Base-by-base conservation (phyloP, 2,797 vertebrate genomes). In the Tauraco hartlaubi region DNA sequence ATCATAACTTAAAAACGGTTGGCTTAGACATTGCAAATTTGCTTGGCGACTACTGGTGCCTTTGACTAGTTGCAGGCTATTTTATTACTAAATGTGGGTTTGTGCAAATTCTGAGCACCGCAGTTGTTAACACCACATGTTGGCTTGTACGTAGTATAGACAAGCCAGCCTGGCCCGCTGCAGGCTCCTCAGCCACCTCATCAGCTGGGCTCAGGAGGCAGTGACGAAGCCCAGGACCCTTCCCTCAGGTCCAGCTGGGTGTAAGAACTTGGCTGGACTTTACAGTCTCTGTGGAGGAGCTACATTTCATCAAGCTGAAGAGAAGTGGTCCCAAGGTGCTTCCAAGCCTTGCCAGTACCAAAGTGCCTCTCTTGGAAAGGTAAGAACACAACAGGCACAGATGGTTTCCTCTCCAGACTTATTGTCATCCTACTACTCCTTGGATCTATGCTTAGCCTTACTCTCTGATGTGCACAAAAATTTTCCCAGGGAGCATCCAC, bases 41-140 rank as follows among this genome's bases (percentile, higher is more conserved):
- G 85, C 83, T 94, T 97, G 96, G 97, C 92, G 90, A 96, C 80
- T 80, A 64, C 39, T 78, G 64, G 93, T 91, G 82, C 85, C 78
- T 95, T 87, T 93, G 91, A 95, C 90, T 94, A 95, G 92, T 92
- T 92, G 71, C 80, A 96, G 80, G 79, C 72, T 95, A 94, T 96
- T 97, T 94, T 88, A 87, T 95, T 96, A 84, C 58, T 68, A 48
- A 87, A 66, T 37, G 56, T 85, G 85, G 91, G 88, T 94, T 95
- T 93, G 72, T 86, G 56, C 48, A 90, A 79, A 69, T 73, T 91
- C 83, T 56, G 48, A 91, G 72, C 2, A 0, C 77, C 92, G 72
- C 72, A 54, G 83, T 72, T 85, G 79, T 92, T 96, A 93, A 92
- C 74, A 83, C 41, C 82, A 77, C 55, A 43, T 28, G 41, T 56